phyloP scores from a whole-genome alignment of 2,113 vertebrate genomes.

The Lontra canadensis region DNA sequence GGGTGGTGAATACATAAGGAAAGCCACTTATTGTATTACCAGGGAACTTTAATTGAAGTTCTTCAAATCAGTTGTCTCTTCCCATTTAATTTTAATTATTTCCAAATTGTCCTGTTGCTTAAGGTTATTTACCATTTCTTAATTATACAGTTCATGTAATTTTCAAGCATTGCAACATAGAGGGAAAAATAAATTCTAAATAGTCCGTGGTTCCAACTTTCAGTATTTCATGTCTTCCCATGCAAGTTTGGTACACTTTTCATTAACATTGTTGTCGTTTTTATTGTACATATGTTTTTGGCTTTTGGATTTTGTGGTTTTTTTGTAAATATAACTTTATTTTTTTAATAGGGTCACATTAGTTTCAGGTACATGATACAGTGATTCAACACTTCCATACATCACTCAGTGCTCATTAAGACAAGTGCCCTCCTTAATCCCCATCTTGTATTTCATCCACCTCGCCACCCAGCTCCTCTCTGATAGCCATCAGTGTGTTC shows the following conservation, averaged over 20 bases:
- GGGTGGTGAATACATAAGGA: background rate
- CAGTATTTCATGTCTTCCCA: background rate
- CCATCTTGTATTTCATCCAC: background rate
- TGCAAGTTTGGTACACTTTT: background rate
- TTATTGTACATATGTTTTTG: background rate
- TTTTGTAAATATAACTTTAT: background rate
- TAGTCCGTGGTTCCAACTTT: background rate
- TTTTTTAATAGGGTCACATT: background rate
- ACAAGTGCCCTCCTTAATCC: background rate
- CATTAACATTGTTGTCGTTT: background rate
- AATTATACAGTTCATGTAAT: background rate
- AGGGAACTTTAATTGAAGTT: background rate
- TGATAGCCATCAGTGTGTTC: background rate
- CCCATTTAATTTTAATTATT: background rate
- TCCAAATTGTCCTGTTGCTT: background rate
- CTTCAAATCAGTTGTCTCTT: background rate
- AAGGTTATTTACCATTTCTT: background rate
- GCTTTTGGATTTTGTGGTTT: background rate
- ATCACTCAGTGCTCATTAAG: background rate
- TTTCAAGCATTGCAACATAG: background rate
- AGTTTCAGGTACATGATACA: background rate
- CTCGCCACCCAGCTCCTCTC: background rate
- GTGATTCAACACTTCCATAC: background rate
- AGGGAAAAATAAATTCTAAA: slow-evolving; percentile 13
- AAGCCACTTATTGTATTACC: background rate